phyloP scores from a whole-genome alignment of 2,113 vertebrate genomes.

The Struthio camelus region DNA sequence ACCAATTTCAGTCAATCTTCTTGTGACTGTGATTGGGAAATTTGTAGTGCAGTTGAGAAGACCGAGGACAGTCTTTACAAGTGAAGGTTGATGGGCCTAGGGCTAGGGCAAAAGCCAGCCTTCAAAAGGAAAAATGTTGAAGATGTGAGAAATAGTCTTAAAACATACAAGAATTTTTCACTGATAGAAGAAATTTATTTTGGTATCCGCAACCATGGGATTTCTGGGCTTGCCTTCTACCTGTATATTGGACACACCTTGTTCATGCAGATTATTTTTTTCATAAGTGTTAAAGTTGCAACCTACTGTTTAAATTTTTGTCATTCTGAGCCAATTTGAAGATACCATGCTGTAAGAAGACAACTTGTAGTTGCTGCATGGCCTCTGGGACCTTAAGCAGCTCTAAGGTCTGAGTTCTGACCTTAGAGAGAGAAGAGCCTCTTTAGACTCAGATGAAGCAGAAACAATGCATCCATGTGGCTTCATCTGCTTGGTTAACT shows the following conservation, averaged over 20 bases:
- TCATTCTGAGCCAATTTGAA: not conserved
- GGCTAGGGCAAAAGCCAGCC: not conserved
- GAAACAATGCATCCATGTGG: not conserved
- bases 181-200: not conserved
- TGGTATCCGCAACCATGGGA: not conserved
- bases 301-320: not conserved
- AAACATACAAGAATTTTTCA: not conserved
- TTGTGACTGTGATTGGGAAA: not conserved
- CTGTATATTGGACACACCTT: fast-evolving
- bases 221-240: not conserved
- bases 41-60: not conserved
- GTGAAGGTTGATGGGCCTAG: not conserved
- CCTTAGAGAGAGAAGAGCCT: not conserved
- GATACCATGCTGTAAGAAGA: not conserved
- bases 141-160: not conserved
- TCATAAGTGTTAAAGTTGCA: not conserved
- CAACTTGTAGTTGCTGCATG: not conserved
- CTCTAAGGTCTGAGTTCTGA: not conserved
- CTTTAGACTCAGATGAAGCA: not conserved
- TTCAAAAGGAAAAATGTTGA: not conserved
- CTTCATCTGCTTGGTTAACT: not conserved
- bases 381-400: not conserved
- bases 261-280: not conserved
- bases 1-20: not conserved
- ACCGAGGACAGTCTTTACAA: not conserved